A percentile compares a stretch with the other conserved stretches of the same genome.
Conservation (phyloP, 2,888 invertebrate species). For the Lithodes maja region DNA sequence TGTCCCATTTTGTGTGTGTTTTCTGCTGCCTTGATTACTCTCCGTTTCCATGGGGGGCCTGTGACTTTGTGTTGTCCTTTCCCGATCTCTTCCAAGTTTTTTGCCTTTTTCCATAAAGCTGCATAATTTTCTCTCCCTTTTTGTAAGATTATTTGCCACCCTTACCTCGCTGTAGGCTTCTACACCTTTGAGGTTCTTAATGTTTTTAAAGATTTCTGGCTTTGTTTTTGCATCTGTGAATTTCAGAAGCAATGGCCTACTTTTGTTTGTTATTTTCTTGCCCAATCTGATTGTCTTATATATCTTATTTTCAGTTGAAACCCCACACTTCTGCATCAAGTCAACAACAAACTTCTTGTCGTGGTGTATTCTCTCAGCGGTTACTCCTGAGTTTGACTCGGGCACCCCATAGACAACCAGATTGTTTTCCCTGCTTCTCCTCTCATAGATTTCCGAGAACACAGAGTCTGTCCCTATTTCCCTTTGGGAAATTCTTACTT, state of each 20-base stretch:
- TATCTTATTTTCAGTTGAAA: conserved; percentile 1
- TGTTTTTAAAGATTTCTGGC: conserved; percentile 5
- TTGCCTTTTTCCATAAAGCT: conserved; percentile 29
- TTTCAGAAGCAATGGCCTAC: conserved; percentile 19
- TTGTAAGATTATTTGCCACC: conserved; percentile 25
- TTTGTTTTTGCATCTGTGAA: conserved; percentile 18
- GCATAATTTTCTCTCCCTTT: conserved; percentile 24
- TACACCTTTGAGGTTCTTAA: conserved; percentile 16
- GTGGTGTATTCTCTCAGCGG: conserved; percentile 1
- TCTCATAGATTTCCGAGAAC: background rate
- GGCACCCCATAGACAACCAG: conserved; percentile 14
- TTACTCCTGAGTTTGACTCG: background rate
- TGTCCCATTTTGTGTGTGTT: background rate
- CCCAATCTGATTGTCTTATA: background rate
- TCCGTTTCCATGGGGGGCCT: conserved; percentile 21
- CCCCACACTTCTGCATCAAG: background rate
- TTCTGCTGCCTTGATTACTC: conserved; percentile 12
- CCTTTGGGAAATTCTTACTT: background rate
- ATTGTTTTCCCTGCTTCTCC: conserved; percentile 27
- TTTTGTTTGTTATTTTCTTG: background rate
- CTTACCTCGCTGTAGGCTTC: background rate
- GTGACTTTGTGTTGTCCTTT: conserved; percentile 23
- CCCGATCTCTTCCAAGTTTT: conserved; percentile 18
- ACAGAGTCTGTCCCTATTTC: background rate
- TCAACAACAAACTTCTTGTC: background rate